Evolutionary conservation across 2,797 vertebrate genomes (phyloP), one percentile per base, ranked within the genome.

Genomic region (Falco concolor): DNA sequence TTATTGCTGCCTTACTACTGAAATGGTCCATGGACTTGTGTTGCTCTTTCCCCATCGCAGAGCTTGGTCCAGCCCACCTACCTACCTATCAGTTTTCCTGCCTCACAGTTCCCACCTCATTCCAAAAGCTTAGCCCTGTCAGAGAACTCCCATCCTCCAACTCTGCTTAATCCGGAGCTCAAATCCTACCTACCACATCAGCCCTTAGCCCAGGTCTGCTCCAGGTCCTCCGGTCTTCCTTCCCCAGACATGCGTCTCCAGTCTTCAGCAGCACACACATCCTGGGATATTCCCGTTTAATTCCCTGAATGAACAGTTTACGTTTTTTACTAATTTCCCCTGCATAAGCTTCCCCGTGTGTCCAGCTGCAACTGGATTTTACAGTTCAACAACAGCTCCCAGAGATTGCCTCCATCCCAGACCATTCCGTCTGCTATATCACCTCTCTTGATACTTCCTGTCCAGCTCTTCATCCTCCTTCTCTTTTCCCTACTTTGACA

Each of bases 1-100:
- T 53, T 75, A 40, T 32, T 77, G 25, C 61, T 77, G 34, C 53
- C 49, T 36, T 76, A 1, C 30, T 63, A 0, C 24, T 79, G 44
- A 23, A 3, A 38, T 54, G 54, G 10, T 72, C 44, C 5, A 1
- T 16, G 21, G 32, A 79, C 27, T 23, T n/a, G 0, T 32, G 22
- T 53, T 69, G 5, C 13, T 80, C 68, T 73, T 36, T 5, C 24
- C 28, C 50, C 32, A 11, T 61, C 0, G 0, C 0, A 57, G 79
- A 57, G 32, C 14, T 70, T 80, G 40, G 27, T 73, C 79, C 56
- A 50, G 14, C 11, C 11, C 28, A 12, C 32, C 11, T 36, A 50
- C 23, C 5, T 44, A 5, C 42, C 17, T 79, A 15, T 50, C 38
- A 24, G 50, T 89, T 91, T 45, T 67, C 2, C 18, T 76, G 57